Evolutionary conservation across 2,888 invertebrate species (phyloP).

Genomic region (Suillia variegata): DNA sequence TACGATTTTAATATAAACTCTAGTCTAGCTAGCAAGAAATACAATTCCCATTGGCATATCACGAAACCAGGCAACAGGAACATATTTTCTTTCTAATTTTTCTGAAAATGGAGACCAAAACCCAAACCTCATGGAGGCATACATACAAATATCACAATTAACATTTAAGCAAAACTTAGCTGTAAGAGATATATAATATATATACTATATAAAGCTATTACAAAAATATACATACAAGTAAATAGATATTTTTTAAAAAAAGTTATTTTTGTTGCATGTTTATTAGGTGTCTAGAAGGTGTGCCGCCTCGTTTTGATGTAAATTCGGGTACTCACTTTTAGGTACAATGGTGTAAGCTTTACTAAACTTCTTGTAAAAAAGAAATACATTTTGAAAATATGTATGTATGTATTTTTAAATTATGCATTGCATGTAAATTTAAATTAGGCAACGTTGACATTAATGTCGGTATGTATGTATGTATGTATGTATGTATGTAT

Average conservation of each 20-base stretch:
- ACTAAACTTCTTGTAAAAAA: constrained; percentile 21
- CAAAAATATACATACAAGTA: too few relatives aligned
- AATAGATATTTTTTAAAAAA: too few relatives aligned
- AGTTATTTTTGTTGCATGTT: neutral
- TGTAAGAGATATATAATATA: too few relatives aligned
- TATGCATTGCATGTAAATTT: constrained; percentile 25
- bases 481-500: too few relatives aligned
- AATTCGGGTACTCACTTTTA: neutral
- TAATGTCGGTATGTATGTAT: constrained; percentile 13
- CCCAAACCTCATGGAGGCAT: too few relatives aligned
- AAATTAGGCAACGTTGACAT: constrained; percentile 9
- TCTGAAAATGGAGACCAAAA: neutral
- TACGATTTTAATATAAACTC: too few relatives aligned
- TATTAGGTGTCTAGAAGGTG: neutral
- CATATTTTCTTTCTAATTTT: too few relatives aligned
- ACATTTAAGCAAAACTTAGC: too few relatives aligned
- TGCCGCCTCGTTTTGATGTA: neutral
- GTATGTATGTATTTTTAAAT: constrained; percentile 21
- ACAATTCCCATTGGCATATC: neutral
- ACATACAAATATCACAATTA: too few relatives aligned
- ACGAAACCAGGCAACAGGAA: neutral
- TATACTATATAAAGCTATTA: too few relatives aligned
- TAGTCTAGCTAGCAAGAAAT: too few relatives aligned
- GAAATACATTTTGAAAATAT: constrained; percentile 1
- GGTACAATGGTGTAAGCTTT: constrained; percentile 34